Evolutionary conservation across 37 sponge, comb jelly and placozoan genomes (phyloP), one percentile per base, ranked within the genome.

Genomic region (Hexactinellida sp.): DNA sequence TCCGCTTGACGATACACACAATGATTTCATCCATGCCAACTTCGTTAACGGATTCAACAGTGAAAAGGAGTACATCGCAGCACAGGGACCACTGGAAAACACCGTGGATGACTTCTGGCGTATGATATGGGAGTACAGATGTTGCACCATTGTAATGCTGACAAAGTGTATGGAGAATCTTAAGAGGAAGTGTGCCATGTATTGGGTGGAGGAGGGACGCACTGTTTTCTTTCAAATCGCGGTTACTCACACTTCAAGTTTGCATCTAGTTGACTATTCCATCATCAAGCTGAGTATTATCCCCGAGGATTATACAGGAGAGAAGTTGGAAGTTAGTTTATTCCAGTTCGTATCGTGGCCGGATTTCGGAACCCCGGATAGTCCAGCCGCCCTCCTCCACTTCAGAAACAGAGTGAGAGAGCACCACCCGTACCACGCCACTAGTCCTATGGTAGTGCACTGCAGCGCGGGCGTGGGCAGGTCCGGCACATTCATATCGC

Each of bases 401-500:
- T 93, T 91, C 87, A 82, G 86, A 55, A 37, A 54, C 23, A 38
- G 84, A 5, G 87, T 93, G 21, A 71, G 90, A 36, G 55, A 76
- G 0, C 55, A 86, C 54, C 86, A 89, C 54, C n/a, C 83, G 25
- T 71, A 82, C 87, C 0, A 19, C 37, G 84, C 87, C 55, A 30
- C 86, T 13, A 38, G 34, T 0, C 94, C 94, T 19, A 63, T 93
- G 83, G 52, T 93, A 9, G 89, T 93, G 28, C 94, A 93, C 84
- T 83, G 36, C 84, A 93, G 95, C 88, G 97, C 97, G 55, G 97
- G 97, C 21, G 95, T 97, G 38, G 97, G 97, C 36, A 89, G 97
- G 35, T 94, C 97, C 1, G 97, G 97, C 36, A 93, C 95, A 1
- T 83, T 93, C 55, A 63, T 94, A 85, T 54, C 90, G 38, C 86